phyloP scores from a whole-genome alignment of 2,113 vertebrate genomes.

The Ptilorrhoa leucosticta region DNA sequence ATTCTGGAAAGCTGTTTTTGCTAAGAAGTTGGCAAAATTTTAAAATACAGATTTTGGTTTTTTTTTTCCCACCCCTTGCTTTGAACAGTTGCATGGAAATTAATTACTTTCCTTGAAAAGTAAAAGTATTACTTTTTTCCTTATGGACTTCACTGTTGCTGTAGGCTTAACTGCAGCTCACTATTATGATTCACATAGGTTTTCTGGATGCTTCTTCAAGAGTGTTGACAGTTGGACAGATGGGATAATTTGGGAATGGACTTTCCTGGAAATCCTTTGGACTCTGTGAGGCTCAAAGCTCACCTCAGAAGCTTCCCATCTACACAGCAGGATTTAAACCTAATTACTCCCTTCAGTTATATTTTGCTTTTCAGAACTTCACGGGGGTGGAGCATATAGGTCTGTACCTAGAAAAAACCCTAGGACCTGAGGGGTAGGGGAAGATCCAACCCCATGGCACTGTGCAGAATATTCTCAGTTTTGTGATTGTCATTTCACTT shows the following conservation, averaged over 20 bases:
- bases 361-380: not conserved
- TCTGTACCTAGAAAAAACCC: not conserved
- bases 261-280: conserved; percentile 1
- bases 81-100: not conserved
- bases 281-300: not conserved
- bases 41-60: not conserved
- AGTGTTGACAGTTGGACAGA: not conserved
- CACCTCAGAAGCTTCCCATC: not conserved
- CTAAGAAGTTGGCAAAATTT: not conserved
- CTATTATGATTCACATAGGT: not conserved
- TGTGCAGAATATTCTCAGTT: not conserved
- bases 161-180: not conserved
- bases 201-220: not conserved
- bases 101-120: not conserved
- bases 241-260: not conserved
- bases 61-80: rapidly evolving
- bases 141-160: not conserved
- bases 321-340: not conserved
- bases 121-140: not conserved
- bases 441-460: not conserved
- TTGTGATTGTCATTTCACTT: not conserved
- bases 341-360: not conserved
- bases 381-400: not conserved
- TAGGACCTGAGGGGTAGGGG: not conserved
- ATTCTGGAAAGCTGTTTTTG: not conserved